A percentile compares a stretch with the other conserved stretches of the same genome.
phyloP scores from a whole-genome alignment of 2,888 invertebrate genomes.

The Bruchidius siliquastri region DNA sequence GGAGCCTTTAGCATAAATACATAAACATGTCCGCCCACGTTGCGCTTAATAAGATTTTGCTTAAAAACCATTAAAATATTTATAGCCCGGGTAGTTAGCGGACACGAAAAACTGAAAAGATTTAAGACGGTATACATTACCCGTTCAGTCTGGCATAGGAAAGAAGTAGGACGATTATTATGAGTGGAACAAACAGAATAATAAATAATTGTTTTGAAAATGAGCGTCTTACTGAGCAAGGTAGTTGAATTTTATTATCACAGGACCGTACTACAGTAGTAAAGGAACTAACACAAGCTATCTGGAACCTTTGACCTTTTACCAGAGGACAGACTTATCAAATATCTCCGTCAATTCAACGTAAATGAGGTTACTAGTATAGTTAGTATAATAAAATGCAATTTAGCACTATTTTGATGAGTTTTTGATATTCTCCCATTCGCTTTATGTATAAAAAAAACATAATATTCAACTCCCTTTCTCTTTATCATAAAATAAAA shows the following conservation, averaged over 20 bases:
- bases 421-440: no score
- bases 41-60: slow-evolving; percentile 6
- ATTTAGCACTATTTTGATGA: no score
- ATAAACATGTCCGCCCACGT: slow-evolving; percentile 10
- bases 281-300: neutral
- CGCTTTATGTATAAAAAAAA: no score
- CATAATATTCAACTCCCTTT: no score
- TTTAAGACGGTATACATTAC: neutral
- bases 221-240: slow-evolving; percentile 13
- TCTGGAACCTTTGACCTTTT: no score
- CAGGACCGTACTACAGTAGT: neutral
- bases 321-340: no score
- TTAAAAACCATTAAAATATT: slow-evolving; percentile 9
- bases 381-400: no score
- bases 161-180: slow-evolving; percentile 20
- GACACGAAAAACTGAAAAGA: slow-evolving; percentile 5
- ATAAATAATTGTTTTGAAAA: slow-evolving; percentile 19
- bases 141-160: slow-evolving; percentile 9
- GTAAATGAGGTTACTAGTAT: no score
- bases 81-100: slow-evolving; percentile 11
- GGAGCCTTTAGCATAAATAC: slow-evolving; percentile 4
- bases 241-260: slow-evolving; percentile 12
- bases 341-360: no score
- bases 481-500: no score
- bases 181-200: slow-evolving; percentile 21